Percentiles rank a stretch among this genome's conserved stretches.
Evolutionary conservation across 2,113 vertebrate species (phyloP).

Genomic region (Sander vitreus): DNA sequence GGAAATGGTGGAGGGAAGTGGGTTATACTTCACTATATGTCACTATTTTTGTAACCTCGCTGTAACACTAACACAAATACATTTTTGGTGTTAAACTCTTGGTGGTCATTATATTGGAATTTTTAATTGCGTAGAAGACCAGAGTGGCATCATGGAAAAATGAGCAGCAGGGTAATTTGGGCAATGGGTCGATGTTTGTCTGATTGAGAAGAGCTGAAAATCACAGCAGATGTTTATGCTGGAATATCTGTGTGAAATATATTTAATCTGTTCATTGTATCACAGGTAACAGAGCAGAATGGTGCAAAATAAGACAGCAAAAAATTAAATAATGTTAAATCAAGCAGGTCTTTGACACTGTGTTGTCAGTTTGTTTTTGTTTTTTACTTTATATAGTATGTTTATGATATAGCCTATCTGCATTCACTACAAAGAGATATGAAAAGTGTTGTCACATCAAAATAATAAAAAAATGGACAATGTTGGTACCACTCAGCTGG

Average conservation of each 20-base stretch:
- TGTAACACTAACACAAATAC: constrained; percentile 50
- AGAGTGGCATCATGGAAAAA: constrained; percentile 29
- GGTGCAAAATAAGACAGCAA: not conserved
- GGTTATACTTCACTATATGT: constrained; percentile 55
- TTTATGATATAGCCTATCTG: not conserved
- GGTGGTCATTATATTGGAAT: constrained; percentile 40
- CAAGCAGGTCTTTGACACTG: not conserved
- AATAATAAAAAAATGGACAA: not conserved
- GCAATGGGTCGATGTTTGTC: not conserved
- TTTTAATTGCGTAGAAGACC: constrained; percentile 43
- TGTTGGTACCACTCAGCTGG: not conserved
- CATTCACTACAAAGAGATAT: not conserved
- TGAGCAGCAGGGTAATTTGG: constrained; percentile 6
- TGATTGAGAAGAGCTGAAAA: constrained; percentile 20
- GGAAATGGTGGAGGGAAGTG: constrained; percentile 70
- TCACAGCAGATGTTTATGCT: constrained; percentile 21
- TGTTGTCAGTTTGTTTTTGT: not conserved
- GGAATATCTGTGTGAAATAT: constrained; percentile 23
- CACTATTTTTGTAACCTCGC: constrained; percentile 53
- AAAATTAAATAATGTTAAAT: not conserved
- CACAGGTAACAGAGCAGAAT: not conserved
- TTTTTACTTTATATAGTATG: not conserved
- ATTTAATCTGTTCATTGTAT: constrained; percentile 4
- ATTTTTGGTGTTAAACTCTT: constrained; percentile 46
- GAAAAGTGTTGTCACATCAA: not conserved